Conservation (phyloP, 2,113 vertebrate species). For the Lonchura striata region DNA sequence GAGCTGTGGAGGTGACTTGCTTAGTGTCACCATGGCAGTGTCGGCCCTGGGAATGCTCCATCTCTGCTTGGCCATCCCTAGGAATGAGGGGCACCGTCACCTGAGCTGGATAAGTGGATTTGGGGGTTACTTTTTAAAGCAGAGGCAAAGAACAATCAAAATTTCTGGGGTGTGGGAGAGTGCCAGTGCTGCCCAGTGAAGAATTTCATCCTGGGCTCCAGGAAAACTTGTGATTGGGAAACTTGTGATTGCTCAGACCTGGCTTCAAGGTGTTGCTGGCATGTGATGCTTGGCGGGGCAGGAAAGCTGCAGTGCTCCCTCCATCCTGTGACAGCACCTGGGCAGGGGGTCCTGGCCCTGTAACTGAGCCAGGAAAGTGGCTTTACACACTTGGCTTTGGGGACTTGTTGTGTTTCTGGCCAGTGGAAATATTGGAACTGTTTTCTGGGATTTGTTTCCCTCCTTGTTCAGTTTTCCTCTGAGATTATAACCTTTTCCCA, state of each 20-base stretch:
- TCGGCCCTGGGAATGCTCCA: not conserved
- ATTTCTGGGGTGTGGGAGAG: not conserved
- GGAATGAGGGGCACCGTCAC: accelerated
- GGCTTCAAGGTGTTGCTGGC: accelerated
- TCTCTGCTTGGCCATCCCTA: not conserved
- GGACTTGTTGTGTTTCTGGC: not conserved
- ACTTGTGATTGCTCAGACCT: not conserved
- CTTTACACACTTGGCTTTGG: not conserved
- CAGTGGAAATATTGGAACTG: not conserved
- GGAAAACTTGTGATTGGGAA: not conserved
- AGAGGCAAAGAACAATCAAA: not conserved
- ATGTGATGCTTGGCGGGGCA: accelerated
- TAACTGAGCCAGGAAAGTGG: accelerated
- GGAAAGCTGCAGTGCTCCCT: not conserved
- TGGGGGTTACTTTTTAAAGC: not conserved
- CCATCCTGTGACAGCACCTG: accelerated
- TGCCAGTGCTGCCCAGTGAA: accelerated
- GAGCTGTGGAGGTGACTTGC: not conserved
- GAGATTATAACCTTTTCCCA: not conserved
- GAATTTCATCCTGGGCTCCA: not conserved
- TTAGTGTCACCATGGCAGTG: accelerated
- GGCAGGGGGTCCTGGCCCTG: not conserved
- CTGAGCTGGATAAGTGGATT: not conserved
- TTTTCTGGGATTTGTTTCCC: not conserved
- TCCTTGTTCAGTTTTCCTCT: not conserved